Base-by-base conservation (phyloP, 2,888 invertebrate genomes). In the Scaptomyza flava region DNA sequence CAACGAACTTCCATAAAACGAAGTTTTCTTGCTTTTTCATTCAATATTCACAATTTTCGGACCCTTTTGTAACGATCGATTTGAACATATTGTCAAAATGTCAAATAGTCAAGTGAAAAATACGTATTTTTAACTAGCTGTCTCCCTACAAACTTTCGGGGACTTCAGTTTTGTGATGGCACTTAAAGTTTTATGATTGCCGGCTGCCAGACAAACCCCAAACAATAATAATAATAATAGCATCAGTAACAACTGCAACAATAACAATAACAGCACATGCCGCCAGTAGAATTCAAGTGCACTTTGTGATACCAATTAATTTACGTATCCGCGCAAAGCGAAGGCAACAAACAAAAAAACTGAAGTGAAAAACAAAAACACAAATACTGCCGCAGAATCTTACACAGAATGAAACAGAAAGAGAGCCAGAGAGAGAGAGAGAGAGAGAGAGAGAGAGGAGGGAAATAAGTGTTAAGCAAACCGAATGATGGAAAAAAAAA, bases 221-320 rank as follows among this genome's bases (percentile, higher is more conserved):
- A 65, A 73, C 57, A 64, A 62, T 11, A 64, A 67, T 31, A 68
- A 56, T 33, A 67, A 73, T 52, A 64, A 62, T 14, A 57, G 62
- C 27, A 52, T 17, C 23, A 51, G 42, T 33, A 66, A 31, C 34
- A 46, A 33, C 31, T 48, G 0, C 45, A 66, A 38, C 31, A 41
- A 61, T 33, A 58, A 38, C 31, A 60, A 59, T 30, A 50, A 51
- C 51, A 77, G 30, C 42, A 63, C 66, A 72, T 69, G 63, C 66
- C 69, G 66, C 69, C 74, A 71, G 84, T 45, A 68, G 65, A 74
- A 75, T 73, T 84, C 59, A 72, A 84, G 87, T 84, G 84, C 85
- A 85, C 87, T 85, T 87, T 77, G 84, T 85, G 87, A 80, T 79
- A 85, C 85, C 84, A 85, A 85, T 85, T 85, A 85, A 85, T 85